These are phyloP conservation scores for Zele albiditarsus DNA, from an alignment of 2,888 invertebrate species.

Conservation along the genomic window DNA sequence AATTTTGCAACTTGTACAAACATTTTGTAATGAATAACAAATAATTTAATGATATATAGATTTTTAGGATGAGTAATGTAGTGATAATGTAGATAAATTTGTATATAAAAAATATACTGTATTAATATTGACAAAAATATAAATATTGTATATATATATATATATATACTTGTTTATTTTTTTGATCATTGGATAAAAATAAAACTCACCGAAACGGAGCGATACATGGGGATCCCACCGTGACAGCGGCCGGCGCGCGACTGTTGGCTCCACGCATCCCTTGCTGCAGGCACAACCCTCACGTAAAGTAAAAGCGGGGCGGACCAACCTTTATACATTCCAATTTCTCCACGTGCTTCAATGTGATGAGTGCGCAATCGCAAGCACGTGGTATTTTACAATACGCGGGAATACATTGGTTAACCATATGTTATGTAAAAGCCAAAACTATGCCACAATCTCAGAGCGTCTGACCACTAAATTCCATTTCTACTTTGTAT, in stretches of 20 bases:
- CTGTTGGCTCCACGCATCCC: constrained; percentile 61
- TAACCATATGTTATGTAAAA: neutral
- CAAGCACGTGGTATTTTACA: constrained; percentile 45
- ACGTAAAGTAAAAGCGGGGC: constrained; percentile 39
- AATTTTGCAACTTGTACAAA: neutral
- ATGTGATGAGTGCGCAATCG: constrained; percentile 39
- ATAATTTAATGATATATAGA: no score
- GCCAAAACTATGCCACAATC: neutral
- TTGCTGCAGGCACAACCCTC: constrained; percentile 52
- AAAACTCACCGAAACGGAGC: constrained; percentile 49
- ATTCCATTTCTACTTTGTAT: neutral
- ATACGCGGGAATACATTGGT: constrained; percentile 47
- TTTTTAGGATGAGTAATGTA: no score
- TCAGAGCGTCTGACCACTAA: constrained; percentile 4
- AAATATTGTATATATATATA: no score
- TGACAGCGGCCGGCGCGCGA: constrained; percentile 72
- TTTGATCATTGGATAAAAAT: neutral
- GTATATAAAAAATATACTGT: no score
- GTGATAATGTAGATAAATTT: no score
- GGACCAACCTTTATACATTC: constrained; percentile 29
- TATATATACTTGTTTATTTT: neutral
- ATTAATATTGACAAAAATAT: no score
- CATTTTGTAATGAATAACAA: neutral
- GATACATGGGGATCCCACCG: constrained; percentile 60
- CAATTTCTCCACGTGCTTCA: constrained; percentile 52